Conservation (phyloP, 2,888 invertebrate species). For the Leucophenga montana region DNA sequence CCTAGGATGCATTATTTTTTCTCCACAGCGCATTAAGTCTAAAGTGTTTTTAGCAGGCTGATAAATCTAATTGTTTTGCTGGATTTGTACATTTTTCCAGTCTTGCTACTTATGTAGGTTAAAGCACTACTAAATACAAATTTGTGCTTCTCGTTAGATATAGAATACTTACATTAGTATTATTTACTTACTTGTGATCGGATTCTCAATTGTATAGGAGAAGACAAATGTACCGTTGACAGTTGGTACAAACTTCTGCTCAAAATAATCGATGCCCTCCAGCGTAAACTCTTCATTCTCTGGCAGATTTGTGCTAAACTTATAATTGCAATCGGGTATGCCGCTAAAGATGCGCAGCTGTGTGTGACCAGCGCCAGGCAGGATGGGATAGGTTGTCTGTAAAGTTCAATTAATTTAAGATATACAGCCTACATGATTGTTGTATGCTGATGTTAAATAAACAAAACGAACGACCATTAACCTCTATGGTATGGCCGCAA, state of each 20-base stretch:
- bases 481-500: no score
- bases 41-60: no score
- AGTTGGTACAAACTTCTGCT: conserved; percentile 54
- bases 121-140: no score
- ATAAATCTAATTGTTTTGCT: no score
- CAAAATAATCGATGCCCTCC: conserved; percentile 52
- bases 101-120: no score
- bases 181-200: conserved; percentile 49
- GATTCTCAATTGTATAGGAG: conserved; percentile 41
- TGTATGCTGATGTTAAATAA: conserved; percentile 3
- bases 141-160: no score
- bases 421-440: neutral
- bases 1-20: no score
- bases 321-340: conserved; percentile 73
- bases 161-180: no score
- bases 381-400: conserved; percentile 78
- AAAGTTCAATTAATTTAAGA: conserved; percentile 23
- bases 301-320: conserved; percentile 55
- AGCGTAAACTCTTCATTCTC: conserved; percentile 47
- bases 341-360: conserved; percentile 84
- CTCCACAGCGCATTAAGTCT: no score
- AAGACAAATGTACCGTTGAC: conserved; percentile 42
- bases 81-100: no score
- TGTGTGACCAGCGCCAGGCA: conserved; percentile 77
- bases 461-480: neutral